Evolutionary conservation across 1,140 invertebrate species (phyloP), one percentile per base, ranked within the genome.

Genomic region (Drosophila ficusphila): DNA sequence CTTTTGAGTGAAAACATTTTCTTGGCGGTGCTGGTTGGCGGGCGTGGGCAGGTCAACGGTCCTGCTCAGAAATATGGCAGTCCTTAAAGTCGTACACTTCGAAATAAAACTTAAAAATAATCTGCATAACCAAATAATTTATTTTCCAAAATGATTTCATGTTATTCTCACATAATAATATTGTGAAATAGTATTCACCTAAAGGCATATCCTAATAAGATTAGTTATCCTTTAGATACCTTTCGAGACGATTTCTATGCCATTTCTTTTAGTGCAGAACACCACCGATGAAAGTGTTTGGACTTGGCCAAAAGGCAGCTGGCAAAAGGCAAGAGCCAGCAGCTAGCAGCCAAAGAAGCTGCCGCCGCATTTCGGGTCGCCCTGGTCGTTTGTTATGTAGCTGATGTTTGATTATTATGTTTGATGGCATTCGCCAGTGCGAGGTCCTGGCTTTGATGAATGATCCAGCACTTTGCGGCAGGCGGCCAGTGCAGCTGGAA

Each of bases 341-440:
- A 47, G 14, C 11, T 29, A 27, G 39, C 76, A 76, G 52, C 76
- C 61, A 86, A 18, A 62, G 23, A 73, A 48, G 58, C 42, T 44
- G 52, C 76, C 75, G 61, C 76, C 81, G 79, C 71, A 81, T 69
- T 88, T 86, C 42, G 77, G 82, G 64, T 82, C 47, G 77, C 82
- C 39, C 16, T 67, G 61, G 79, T 88, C 83, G 83, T 88, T 88
- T 88, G 82, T 88, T 88, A 88, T 88, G 83, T 76, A 82, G 74
- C 77, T 88, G 82, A 88, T 88, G 82, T 88, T 88, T 88, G 82
- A 88, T 88, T 88, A 88, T 88, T 88, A 88, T 88, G 83, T 88
- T 88, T 88, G 82, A 88, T 88, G 82, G 82, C 77, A 78, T 77
- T 82, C 52, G 58, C 54, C 57, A 72, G 71, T 61, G 69, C 72